phyloP scores from a whole-genome alignment of 2,113 vertebrate genomes.

The Heptranchias perlo region DNA sequence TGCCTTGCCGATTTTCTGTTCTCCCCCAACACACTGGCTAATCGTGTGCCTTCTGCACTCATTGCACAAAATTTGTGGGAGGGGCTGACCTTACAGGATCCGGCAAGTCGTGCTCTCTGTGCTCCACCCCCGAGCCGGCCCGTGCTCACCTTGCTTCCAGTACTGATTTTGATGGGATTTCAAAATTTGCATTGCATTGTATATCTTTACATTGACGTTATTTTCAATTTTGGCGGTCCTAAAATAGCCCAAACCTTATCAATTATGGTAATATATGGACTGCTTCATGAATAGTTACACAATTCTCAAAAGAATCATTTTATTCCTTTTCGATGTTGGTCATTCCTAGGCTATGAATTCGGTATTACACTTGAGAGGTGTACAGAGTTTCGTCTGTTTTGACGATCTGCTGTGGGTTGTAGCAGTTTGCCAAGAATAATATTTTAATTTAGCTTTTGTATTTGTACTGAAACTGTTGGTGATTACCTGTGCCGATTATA shows the following conservation, averaged over 20 bases:
- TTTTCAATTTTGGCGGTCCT: not conserved
- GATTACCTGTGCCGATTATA: not conserved
- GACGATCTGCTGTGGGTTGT: not conserved
- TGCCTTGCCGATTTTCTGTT: not conserved
- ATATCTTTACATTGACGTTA: not conserved
- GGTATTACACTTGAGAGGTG: not conserved
- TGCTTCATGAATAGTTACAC: not conserved
- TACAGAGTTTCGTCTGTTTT: not conserved
- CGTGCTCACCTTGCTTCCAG: not conserved
- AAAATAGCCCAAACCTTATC: not conserved
- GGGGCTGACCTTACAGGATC: not conserved
- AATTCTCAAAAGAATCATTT: not conserved
- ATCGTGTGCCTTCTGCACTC: not conserved
- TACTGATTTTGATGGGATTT: not conserved
- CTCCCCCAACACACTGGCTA: not conserved
- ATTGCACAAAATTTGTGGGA: not conserved
- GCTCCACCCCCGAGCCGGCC: not conserved
- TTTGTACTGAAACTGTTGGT: not conserved
- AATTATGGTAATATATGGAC: not conserved
- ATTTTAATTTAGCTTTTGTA: not conserved
- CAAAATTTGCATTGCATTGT: not conserved
- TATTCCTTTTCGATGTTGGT: not conserved
- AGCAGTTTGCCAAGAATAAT: not conserved
- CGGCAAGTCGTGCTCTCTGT: not conserved
- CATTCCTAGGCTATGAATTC: not conserved